These are phyloP conservation scores for Sylvia atricapilla DNA, from an alignment of 2,113 vertebrate species.

Conservation along the genomic window DNA sequence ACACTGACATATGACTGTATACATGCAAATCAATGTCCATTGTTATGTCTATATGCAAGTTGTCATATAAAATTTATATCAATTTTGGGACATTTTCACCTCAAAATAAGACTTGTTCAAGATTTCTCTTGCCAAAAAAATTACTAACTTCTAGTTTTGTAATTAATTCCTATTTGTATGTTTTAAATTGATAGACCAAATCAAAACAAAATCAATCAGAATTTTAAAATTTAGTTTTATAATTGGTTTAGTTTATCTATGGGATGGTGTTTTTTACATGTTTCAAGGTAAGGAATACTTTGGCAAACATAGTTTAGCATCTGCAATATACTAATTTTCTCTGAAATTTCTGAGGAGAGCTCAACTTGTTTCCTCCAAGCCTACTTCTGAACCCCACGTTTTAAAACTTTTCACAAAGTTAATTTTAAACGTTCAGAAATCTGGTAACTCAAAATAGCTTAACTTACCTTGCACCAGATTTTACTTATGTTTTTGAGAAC, in stretches of 20 bases:
- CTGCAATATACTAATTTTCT: background rate
- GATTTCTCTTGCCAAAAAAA: background rate
- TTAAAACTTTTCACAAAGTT: background rate
- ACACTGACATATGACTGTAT: background rate
- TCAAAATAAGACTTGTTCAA: background rate
- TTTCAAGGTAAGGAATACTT: background rate
- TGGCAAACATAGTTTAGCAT: background rate
- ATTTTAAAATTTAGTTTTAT: background rate
- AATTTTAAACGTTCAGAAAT: background rate
- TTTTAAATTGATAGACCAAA: background rate
- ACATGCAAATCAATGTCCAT: background rate
- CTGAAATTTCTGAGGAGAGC: background rate
- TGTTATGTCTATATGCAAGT: background rate
- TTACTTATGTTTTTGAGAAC: background rate
- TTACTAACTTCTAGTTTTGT: background rate
- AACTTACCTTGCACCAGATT: background rate
- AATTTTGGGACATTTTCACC: background rate
- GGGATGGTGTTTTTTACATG: accelerated
- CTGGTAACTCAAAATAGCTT: background rate
- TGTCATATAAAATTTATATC: background rate
- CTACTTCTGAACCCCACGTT: background rate
- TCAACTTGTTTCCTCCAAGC: background rate
- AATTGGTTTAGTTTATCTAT: background rate
- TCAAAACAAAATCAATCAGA: background rate
- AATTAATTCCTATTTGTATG: background rate